phyloP scores from a whole-genome alignment of 2,113 vertebrate species.

The Lophochroa leadbeateri region DNA sequence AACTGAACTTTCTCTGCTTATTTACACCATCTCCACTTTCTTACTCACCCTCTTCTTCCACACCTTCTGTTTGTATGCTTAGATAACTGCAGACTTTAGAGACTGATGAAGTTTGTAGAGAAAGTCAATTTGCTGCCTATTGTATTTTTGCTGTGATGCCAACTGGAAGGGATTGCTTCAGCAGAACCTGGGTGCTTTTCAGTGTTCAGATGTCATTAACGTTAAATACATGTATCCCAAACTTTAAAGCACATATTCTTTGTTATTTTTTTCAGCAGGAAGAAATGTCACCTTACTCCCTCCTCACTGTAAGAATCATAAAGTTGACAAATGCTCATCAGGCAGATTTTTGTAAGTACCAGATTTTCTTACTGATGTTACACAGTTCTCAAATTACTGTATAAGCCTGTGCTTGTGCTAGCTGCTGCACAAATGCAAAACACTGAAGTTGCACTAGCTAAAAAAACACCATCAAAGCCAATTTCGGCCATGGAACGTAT shows the following conservation, averaged over 20 bases:
- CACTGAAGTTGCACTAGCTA: neutral
- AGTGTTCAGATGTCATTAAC: neutral
- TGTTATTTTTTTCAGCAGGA: conserved; percentile 22
- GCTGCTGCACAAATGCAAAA: neutral
- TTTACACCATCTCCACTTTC: neutral
- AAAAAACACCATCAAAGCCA: neutral
- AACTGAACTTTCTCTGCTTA: neutral
- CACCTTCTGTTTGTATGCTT: neutral
- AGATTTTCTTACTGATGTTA: neutral
- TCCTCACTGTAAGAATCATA: conserved; percentile 76
- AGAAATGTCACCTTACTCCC: conserved; percentile 52
- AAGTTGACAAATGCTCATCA: conserved; percentile 63
- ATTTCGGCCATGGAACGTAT: neutral
- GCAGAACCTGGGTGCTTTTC: neutral
- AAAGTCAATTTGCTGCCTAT: neutral
- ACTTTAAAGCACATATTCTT: neutral
- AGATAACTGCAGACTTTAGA: neutral
- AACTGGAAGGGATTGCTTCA: neutral
- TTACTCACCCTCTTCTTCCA: neutral
- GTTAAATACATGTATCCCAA: neutral
- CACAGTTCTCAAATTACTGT: neutral
- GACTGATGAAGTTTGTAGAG: neutral
- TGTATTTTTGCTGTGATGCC: neutral
- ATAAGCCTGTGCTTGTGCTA: neutral
- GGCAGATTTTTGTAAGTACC: conserved; percentile 76